Conservation (phyloP, 2,888 invertebrate genomes). For the Priocnemis perturbator region DNA sequence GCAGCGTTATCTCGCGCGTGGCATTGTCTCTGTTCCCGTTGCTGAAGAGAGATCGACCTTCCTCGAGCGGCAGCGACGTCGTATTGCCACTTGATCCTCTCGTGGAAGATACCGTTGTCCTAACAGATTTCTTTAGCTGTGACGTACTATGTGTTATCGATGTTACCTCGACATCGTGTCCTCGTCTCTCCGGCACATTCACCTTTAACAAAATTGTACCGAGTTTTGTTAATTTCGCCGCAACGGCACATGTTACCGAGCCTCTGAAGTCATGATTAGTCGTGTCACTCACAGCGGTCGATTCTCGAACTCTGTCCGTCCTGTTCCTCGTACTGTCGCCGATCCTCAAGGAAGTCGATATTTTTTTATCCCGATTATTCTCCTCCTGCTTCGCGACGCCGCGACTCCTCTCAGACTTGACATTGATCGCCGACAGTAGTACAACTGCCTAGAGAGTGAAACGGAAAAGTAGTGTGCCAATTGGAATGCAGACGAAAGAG, state of each 20-base stretch:
- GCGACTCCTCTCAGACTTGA: constrained; percentile 15
- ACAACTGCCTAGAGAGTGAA: constrained; percentile 51
- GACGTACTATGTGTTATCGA: constrained; percentile 82
- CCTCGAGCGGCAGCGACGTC: constrained; percentile 35
- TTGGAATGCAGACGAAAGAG: too few species aligned
- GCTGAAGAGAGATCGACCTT: constrained; percentile 79
- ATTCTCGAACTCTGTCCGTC: constrained; percentile 52
- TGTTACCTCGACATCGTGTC: constrained; percentile 80
- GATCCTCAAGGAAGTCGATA: constrained; percentile 61
- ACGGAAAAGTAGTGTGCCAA: constrained; percentile 18
- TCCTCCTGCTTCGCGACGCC: constrained; percentile 37
- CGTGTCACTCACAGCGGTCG: constrained; percentile 47
- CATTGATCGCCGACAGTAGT: constrained; percentile 53
- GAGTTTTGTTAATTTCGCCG: background rate
- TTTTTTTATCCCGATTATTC: constrained; percentile 48
- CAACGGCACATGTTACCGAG: background rate
- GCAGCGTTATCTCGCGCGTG: constrained; percentile 79
- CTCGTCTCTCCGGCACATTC: constrained; percentile 78
- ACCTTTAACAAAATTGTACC: too few species aligned
- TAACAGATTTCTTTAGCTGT: constrained; percentile 79
- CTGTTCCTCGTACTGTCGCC: constrained; percentile 52
- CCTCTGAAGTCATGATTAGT: background rate
- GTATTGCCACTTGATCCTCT: constrained; percentile 51
- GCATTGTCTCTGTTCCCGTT: constrained; percentile 74
- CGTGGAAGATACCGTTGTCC: constrained; percentile 80